These are phyloP conservation scores for Mnemiopsis leidyi DNA, from an alignment of 37 sponge, comb jelly and placozoan genomes.

Conservation along the genomic window DNA sequence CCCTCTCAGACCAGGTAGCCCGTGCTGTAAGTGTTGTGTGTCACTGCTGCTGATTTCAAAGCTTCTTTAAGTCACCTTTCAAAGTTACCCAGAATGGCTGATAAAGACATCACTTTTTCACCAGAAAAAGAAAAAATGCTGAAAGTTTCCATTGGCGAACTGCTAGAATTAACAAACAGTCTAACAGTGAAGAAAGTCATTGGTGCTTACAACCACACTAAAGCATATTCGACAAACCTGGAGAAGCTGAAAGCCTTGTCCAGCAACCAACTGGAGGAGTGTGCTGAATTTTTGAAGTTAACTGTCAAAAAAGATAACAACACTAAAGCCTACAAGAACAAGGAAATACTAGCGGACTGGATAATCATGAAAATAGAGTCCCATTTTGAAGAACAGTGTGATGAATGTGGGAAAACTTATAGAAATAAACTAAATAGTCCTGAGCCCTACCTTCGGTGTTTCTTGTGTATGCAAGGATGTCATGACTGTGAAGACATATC, in stretches of 20 bases:
- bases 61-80: too few relatives aligned
- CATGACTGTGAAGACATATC: conserved; percentile 9
- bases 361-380: conserved; percentile 41
- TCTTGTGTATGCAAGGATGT: conserved; percentile 16
- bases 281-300: neutral
- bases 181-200: neutral
- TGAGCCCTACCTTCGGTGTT: neutral
- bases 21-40: neutral
- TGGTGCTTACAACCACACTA: neutral
- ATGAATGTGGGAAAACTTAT: neutral
- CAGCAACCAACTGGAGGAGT: neutral
- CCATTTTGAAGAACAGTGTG: neutral
- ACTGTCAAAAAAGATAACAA: neutral
- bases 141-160: neutral
- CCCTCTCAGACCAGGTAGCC: neutral
- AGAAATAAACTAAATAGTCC: neutral
- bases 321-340: neutral
- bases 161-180: neutral
- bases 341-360: neutral
- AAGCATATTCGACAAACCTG: neutral
- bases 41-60: neutral
- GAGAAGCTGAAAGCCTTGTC: neutral
- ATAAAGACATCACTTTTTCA: neutral
- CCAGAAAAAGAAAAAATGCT: neutral
- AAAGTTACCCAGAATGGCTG: too few relatives aligned